These are phyloP conservation scores for Pyrocoelia pectoralis DNA, from an alignment of 2,888 invertebrate genomes.

Conservation along the genomic window DNA sequence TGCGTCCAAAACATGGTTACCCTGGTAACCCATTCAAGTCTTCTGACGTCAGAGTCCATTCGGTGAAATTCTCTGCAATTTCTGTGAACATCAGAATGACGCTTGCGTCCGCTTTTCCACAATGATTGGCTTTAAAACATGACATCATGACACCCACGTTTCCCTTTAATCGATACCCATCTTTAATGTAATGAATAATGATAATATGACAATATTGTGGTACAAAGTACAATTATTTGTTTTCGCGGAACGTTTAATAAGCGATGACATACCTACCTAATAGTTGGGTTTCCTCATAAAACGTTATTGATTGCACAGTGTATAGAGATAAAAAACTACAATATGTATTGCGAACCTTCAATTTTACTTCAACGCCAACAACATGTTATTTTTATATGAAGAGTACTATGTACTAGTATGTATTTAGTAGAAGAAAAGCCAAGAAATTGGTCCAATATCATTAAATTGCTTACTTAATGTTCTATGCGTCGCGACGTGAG, in stretches of 20 bases:
- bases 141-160: conserved; percentile 50
- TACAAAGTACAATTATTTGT: background rate
- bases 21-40: conserved; percentile 53
- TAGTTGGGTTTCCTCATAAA: background rate
- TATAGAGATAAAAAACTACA: background rate
- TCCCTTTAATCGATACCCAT: conserved; percentile 45
- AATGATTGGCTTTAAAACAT: conserved; percentile 43
- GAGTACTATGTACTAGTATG: background rate
- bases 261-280: too few relatives aligned
- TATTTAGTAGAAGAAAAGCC: conserved; percentile 13
- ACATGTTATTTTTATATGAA: too few relatives aligned
- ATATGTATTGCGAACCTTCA: too few relatives aligned
- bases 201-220: background rate
- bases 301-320: background rate
- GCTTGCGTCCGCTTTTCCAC: conserved; percentile 40
- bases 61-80: conserved; percentile 50
- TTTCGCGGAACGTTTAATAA: conserved; percentile 2
- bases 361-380: too few relatives aligned
- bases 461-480: conserved; percentile 43
- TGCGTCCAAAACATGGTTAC: conserved; percentile 46
- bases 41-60: conserved; percentile 52
- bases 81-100: conserved; percentile 47
- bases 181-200: conserved; percentile 41
- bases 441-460: conserved; percentile 35
- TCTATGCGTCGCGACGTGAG: conserved; percentile 45